phyloP scores from a whole-genome alignment of 2,888 invertebrate genomes.

The Pyrrhosoma nymphula region DNA sequence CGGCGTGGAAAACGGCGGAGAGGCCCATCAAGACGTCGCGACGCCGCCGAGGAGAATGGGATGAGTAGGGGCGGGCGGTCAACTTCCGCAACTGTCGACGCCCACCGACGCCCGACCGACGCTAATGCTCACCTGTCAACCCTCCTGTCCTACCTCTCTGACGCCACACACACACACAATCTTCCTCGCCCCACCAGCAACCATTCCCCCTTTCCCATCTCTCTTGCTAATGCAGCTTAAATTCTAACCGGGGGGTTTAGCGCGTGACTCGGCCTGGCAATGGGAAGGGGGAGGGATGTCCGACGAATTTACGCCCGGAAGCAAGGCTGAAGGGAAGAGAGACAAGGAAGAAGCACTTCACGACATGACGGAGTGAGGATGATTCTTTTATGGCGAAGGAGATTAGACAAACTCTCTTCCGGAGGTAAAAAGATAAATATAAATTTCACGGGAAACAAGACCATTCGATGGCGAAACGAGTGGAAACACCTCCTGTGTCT shows the following conservation, averaged over 20 bases:
- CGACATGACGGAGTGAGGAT: neutral
- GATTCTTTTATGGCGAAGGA: neutral
- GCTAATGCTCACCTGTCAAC: slow-evolving; percentile 27
- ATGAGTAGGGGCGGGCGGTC: neutral
- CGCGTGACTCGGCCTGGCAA: neutral
- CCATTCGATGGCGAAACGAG: neutral
- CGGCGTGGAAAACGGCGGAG: neutral
- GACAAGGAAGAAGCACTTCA: neutral
- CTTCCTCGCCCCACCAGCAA: neutral
- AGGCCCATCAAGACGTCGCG: neutral
- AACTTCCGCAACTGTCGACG: neutral
- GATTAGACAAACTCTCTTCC: neutral
- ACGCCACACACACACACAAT: too few relatives aligned
- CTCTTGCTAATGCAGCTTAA: neutral
- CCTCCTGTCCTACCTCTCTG: neutral
- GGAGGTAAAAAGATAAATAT: neutral
- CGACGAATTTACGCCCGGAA: neutral
- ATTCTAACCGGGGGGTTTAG: neutral
- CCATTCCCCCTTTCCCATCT: neutral
- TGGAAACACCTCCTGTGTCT: neutral
- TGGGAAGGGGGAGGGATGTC: neutral
- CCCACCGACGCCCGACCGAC: neutral
- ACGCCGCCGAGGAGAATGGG: neutral
- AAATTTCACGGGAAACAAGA: neutral
- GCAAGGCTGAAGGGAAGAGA: neutral